A percentile compares a stretch with the other conserved stretches of the same genome.
phyloP scores from a whole-genome alignment of 2,888 invertebrate genomes.

The Tridacna crocea region DNA sequence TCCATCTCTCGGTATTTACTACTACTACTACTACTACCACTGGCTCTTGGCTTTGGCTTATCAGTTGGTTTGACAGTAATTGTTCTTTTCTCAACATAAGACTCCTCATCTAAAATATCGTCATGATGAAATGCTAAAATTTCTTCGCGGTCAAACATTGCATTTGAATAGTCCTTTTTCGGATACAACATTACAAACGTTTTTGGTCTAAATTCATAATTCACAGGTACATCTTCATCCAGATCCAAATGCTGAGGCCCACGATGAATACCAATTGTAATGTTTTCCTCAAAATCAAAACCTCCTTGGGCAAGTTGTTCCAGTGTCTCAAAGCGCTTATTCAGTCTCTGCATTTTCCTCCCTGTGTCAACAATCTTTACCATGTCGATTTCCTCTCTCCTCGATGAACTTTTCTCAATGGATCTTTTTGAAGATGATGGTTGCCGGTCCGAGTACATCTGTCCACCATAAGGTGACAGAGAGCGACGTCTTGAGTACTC shows the following conservation, averaged over 20 bases:
- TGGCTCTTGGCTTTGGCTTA: constrained; percentile 44
- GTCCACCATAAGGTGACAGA: constrained; percentile 32
- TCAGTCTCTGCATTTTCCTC: constrained; percentile 33
- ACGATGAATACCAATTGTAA: constrained; percentile 79
- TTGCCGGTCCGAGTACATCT: constrained; percentile 33
- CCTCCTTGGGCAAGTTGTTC: constrained; percentile 53
- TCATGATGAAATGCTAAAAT: constrained; percentile 73
- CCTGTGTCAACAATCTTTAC: constrained; percentile 50
- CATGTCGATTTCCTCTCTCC: constrained; percentile 36
- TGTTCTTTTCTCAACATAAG: constrained; percentile 67
- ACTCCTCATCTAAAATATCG: constrained; percentile 72
- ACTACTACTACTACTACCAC: constrained; percentile 4
- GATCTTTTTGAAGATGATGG: constrained; percentile 43
- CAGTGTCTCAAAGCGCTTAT: constrained; percentile 54
- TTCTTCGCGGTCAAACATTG: constrained; percentile 79
- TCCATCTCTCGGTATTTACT: constrained; percentile 24
- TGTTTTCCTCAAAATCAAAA: constrained; percentile 77
- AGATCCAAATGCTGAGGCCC: constrained; percentile 66
- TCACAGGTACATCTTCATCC: constrained; percentile 67
- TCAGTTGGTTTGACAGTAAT: constrained; percentile 66
- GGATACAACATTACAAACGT: constrained; percentile 73
- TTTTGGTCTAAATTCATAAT: constrained; percentile 69
- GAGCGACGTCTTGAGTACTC: constrained; percentile 20
- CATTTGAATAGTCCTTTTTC: constrained; percentile 71
- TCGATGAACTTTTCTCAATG: constrained; percentile 29